A percentile compares a stretch with the other conserved stretches of the same genome.
These are phyloP conservation scores for Eulithis prunata DNA, from an alignment of 2,888 invertebrate genomes.

Conservation along the genomic window DNA sequence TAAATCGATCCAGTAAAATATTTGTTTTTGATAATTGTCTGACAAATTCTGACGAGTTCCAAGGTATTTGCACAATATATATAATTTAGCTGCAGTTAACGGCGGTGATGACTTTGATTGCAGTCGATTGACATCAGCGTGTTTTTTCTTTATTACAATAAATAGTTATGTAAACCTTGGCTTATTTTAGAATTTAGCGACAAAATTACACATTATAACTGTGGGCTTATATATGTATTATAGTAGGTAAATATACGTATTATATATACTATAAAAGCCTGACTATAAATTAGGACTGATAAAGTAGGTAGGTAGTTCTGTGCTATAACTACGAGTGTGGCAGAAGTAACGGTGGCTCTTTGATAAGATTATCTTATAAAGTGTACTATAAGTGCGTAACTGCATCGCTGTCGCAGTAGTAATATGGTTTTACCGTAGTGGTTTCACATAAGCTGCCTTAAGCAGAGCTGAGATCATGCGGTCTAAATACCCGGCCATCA, in stretches of 20 bases:
- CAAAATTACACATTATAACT: too few species aligned
- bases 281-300: background rate
- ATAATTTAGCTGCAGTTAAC: conserved; percentile 5
- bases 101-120: conserved; percentile 1
- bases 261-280: too few species aligned
- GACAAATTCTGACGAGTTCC: conserved; percentile 17
- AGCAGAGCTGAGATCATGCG: conserved; percentile 67
- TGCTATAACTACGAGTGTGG: background rate
- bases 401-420: conserved; percentile 17
- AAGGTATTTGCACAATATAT: conserved; percentile 27
- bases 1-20: conserved; percentile 31
- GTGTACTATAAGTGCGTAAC: conserved; percentile 10
- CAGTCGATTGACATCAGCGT: background rate
- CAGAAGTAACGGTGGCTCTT: background rate
- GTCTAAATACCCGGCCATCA: conserved; percentile 79
- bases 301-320: background rate
- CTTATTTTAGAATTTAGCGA: too few species aligned
- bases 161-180: too few species aligned
- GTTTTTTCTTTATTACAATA: background rate
- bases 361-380: conserved; percentile 11
- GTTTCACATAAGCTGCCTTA: conserved; percentile 59
- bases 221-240: too few species aligned
- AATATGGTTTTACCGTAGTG: conserved; percentile 40
- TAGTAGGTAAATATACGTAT: too few species aligned
- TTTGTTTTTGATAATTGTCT: conserved; percentile 40